Base-by-base conservation (phyloP, 92 coral and sea anemone species). In the Porites lobata region DNA sequence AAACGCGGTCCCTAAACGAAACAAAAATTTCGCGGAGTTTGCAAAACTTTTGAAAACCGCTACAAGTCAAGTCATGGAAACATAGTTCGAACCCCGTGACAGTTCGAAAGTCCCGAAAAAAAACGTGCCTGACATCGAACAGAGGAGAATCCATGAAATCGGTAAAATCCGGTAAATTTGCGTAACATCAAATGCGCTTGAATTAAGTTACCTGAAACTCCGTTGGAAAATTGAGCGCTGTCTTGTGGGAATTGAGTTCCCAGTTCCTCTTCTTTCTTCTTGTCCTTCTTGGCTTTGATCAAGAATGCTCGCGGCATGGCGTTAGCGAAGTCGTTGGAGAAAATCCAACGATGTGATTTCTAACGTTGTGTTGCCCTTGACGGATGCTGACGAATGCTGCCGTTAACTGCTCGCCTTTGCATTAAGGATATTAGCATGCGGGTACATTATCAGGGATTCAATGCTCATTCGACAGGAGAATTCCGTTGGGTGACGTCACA, bases 301-400 rank as follows among this genome's bases (percentile, higher is more conserved):
- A 94, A 68, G 81, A 94, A 94, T 17, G 98, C 96, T 89, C 93
- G 94, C 56, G 98, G 98, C 98, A 95, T 95, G 69, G 73, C 86
- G 90, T 74, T 68, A 85, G 38, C 73, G 17, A 71, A 20, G 83
- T 84, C 50, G 78, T 85, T 81, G 86, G 82, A 86, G 93, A 83
- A 85, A 93, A 64, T 79, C 84, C 86, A 17, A 29, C 56, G 21
- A 59, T 43, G 57, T 70, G 89, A 76, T 56, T 85, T 80, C 80
- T 56, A 24, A 32, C 69, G 86, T 75, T 77, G 86, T 66, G 54
- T 56, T 81, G 29, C 88, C 21, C 87, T 65, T 85, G 76, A 88
- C 89, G 91, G 85, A 86, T 76, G 91, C 69, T 86, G 83, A 72
- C 91, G 79, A 85, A 89, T 88, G 91, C 90, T 50, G 85, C 81